Percentiles rank a stretch among this genome's conserved stretches.
These are phyloP conservation scores for Platycheirus albimanus DNA, from an alignment of 2,888 invertebrate genomes.

Conservation along the genomic window DNA sequence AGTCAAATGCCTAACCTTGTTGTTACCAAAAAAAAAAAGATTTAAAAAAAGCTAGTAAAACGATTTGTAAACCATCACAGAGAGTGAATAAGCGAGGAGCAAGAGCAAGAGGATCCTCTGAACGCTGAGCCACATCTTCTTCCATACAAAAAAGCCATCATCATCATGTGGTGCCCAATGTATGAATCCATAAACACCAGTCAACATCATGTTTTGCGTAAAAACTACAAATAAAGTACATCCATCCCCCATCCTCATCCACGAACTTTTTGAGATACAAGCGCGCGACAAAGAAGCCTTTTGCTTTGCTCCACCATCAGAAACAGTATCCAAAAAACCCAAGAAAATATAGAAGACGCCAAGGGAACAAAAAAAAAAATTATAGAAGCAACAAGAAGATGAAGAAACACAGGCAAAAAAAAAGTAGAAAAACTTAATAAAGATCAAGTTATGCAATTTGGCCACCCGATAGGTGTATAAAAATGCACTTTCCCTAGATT, in stretches of 20 bases:
- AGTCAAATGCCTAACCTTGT: conserved; percentile 71
- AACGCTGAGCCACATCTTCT: conserved; percentile 29
- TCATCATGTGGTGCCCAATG: conserved; percentile 53
- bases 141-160: conserved; percentile 16
- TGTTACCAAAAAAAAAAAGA: conserved; percentile 22
- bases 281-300: conserved; percentile 51
- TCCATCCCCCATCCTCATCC: background rate
- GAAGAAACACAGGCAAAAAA: conserved; percentile 36
- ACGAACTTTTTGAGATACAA: conserved; percentile 1
- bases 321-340: conserved; percentile 15
- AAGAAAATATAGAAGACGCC: conserved; percentile 31
- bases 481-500: conserved; percentile 75
- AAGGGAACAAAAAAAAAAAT: conserved; percentile 17
- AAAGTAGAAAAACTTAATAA: conserved; percentile 67
- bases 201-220: conserved; percentile 73
- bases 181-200: conserved; percentile 65
- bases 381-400: conserved; percentile 25
- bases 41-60: conserved; percentile 28
- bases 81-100: conserved; percentile 16
- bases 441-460: conserved; percentile 74
- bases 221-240: conserved; percentile 58
- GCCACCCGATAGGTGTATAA: conserved; percentile 74
- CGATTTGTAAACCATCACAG: conserved; percentile 61
- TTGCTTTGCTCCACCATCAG: background rate
- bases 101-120: too few relatives aligned